phyloP scores from a whole-genome alignment of 2,888 invertebrate genomes.

The Incurvaria masculella region DNA sequence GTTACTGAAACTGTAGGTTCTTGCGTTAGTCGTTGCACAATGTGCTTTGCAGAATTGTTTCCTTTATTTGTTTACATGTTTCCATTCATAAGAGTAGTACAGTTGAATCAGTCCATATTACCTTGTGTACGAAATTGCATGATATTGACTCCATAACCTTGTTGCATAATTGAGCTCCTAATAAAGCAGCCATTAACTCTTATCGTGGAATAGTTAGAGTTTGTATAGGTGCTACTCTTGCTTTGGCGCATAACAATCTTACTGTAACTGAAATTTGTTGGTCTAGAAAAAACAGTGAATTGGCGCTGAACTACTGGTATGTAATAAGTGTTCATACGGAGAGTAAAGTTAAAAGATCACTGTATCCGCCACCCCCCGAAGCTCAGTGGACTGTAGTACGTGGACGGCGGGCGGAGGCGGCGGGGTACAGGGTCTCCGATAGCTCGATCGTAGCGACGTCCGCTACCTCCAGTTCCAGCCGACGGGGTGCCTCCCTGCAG shows the following conservation, averaged over 20 bases:
- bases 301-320: too few relatives aligned
- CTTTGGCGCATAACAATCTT: conserved; percentile 17
- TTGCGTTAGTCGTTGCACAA: conserved; percentile 11
- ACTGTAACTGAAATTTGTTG: conserved; percentile 7
- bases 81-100: conserved; percentile 13
- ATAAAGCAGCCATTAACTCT: conserved; percentile 18
- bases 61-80: conserved; percentile 9
- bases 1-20: too few relatives aligned
- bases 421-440: too few relatives aligned
- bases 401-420: too few relatives aligned
- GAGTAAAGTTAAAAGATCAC: too few relatives aligned
- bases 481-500: too few relatives aligned
- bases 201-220: conserved; percentile 20
- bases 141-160: conserved; percentile 10
- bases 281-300: too few relatives aligned
- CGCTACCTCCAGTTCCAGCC: too few relatives aligned
- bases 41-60: conserved; percentile 14
- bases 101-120: conserved; percentile 17
- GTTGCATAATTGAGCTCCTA: conserved; percentile 13
- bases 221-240: conserved; percentile 19
- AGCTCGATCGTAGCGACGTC: too few relatives aligned
- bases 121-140: conserved; percentile 3
- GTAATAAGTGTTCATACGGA: too few relatives aligned
- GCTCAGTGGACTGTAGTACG: too few relatives aligned
- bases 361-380: too few relatives aligned